A percentile compares a stretch with the other conserved stretches of the same genome.
Conservation (phyloP, 1,140 invertebrate genomes). For the Trypoxylus dichotomus region DNA sequence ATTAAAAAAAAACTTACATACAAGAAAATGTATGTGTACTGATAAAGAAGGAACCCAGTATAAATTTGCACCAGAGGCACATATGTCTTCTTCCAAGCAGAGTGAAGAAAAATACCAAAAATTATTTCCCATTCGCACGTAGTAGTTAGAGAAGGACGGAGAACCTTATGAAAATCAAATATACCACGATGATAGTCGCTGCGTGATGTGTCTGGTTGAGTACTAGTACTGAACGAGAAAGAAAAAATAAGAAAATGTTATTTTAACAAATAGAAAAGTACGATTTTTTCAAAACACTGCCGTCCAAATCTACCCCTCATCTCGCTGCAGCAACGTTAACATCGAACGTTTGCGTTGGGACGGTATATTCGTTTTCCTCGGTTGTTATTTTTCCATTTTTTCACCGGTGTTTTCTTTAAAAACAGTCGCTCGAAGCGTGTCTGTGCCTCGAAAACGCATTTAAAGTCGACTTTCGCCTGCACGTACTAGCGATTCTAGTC, state of each 20-base stretch:
- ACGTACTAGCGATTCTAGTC: neutral
- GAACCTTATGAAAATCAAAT: conserved; percentile 33
- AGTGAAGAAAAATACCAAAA: no score
- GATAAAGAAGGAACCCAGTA: no score
- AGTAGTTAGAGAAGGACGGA: neutral
- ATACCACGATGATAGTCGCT: conserved; percentile 35
- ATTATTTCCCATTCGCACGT: neutral
- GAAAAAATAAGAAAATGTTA: conserved; percentile 35
- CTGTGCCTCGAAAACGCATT: neutral
- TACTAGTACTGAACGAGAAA: neutral
- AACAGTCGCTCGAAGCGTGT: conserved; percentile 31
- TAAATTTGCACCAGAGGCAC: no score
- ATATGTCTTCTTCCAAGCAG: no score
- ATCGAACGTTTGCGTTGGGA: neutral
- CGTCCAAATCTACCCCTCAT: neutral
- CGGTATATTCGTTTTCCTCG: conserved; percentile 27
- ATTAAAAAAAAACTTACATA: no score
- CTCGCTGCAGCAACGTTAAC: neutral
- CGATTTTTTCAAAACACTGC: conserved; percentile 23
- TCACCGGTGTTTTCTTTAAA: conserved; percentile 41
- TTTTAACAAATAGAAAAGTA: conserved; percentile 36
- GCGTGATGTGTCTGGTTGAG: conserved; percentile 32
- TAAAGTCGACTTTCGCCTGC: neutral
- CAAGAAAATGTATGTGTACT: no score
- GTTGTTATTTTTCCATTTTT: conserved; percentile 46